Base-by-base conservation (phyloP, 2,888 invertebrate species). In the Shargacucullia verbasci region DNA sequence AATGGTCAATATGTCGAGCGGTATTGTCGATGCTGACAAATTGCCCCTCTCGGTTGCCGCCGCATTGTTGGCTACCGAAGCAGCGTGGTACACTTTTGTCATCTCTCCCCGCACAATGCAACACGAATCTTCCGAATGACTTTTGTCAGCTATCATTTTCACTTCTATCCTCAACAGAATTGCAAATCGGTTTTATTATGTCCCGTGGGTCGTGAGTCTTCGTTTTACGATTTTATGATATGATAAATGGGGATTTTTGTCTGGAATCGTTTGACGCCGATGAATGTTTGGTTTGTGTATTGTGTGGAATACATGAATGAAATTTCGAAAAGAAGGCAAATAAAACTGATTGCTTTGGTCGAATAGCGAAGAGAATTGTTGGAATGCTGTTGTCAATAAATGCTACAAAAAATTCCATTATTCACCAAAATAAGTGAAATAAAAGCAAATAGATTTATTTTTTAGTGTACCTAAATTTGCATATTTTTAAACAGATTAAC, bases 1-100 rank as follows among this genome's bases (percentile, higher is more conserved):
- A 93, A 92, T 93, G 92, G 91, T 89, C 93, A 92, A 92, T 93
- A 91, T 89, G 91, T 91, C 93, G 90, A 78, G 82, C 84, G 78
- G 89, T 76, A 90, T 94, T 93, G 94, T 94, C 91, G 92, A 92
- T 85, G 79, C 86, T 93, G 94, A 94, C 94, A 94, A 94, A 94
- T 94, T 93, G 88, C 90, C 82, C 80, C 82, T 86, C 88, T 88
- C 87, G 88, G 88, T 86, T 81, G 88, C 91, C 87, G 89, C 88
- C 85, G 84, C 86, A 89, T 92, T 92, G 93, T 92, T 84, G 80
- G 84, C 89, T 86, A 84, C 89, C 82, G 87, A 84, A 81, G 82
- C 84, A 81, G 78, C 82, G 82, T 76, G 72, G 56, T 75, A 82
- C 78, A 80, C 87, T 85, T 87, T 91, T 91, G 89, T 90, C 80